These are phyloP conservation scores for Temnothorax longispinosus DNA, from an alignment of 1,140 invertebrate species.

Conservation along the genomic window DNA sequence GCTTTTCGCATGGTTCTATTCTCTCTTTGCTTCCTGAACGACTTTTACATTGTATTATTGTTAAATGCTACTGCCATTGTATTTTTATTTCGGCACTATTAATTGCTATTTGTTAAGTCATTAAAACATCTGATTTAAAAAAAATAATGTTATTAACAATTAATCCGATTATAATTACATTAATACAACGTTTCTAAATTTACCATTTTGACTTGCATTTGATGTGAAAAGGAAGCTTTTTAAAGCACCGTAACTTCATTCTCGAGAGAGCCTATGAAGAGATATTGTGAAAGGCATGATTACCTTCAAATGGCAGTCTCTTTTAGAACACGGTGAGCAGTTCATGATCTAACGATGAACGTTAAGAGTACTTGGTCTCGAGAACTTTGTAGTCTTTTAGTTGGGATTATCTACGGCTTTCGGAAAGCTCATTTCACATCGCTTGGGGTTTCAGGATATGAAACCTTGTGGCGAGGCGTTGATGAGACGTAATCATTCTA, in stretches of 20 bases:
- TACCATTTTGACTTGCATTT: not conserved
- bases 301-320: slow-evolving; percentile 30
- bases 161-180: not conserved
- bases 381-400: slow-evolving; percentile 54
- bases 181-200: not conserved
- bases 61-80: not conserved
- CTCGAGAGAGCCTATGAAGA: not conserved
- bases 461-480: slow-evolving; percentile 9
- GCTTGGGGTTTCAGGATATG: slow-evolving; percentile 17
- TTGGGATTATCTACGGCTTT: slow-evolving; percentile 39
- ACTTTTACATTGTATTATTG: not conserved
- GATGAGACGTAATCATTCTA: slow-evolving; percentile 31
- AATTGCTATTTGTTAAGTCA: not conserved
- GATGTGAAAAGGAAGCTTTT: not conserved
- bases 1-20: not conserved
- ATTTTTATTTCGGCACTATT: not conserved
- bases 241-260: slow-evolving; percentile 20
- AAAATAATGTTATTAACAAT: not conserved
- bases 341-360: slow-evolving; percentile 50
- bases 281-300: not conserved
- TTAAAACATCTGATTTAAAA: not conserved
- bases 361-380: slow-evolving; percentile 28
- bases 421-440: slow-evolving; percentile 26
- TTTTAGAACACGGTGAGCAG: slow-evolving; percentile 31
- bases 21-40: not conserved